Evolutionary conservation across 2,888 invertebrate species (phyloP).

Genomic region (Epistrophella euchroma): DNA sequence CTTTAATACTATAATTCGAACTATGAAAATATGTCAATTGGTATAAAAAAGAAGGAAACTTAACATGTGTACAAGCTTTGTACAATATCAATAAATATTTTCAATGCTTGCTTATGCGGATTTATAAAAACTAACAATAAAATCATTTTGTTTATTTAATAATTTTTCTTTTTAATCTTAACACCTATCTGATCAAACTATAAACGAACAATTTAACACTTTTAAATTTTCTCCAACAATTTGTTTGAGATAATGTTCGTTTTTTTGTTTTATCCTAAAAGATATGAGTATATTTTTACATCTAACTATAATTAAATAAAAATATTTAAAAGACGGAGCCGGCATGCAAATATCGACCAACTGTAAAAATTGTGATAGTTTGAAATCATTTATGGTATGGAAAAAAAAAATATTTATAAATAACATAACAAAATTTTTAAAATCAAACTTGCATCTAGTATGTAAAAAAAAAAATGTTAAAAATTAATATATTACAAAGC

Average conservation of each 20-base stretch:
- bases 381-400: slow-evolving; percentile 62
- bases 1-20: slow-evolving; percentile 16
- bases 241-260: slow-evolving; percentile 29
- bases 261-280: slow-evolving; percentile 46
- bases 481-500: slow-evolving; percentile 68
- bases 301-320: slow-evolving; percentile 44
- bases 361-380: slow-evolving; percentile 83
- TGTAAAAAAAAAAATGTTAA: slow-evolving; percentile 58
- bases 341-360: slow-evolving; percentile 85
- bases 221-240: slow-evolving; percentile 2
- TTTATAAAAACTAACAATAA: slow-evolving; percentile 8
- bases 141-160: not conserved
- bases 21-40: slow-evolving; percentile 43
- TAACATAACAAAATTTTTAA: slow-evolving; percentile 67
- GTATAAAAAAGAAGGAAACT: slow-evolving; percentile 52
- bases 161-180: not conserved
- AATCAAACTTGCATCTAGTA: slow-evolving; percentile 50
- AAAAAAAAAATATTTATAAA: slow-evolving; percentile 61
- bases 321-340: slow-evolving; percentile 84
- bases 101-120: slow-evolving; percentile 36
- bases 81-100: slow-evolving; percentile 37
- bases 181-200: slow-evolving; percentile 58
- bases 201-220: slow-evolving; percentile 10
- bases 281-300: slow-evolving; percentile 44
- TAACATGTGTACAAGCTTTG: slow-evolving; percentile 61